Conservation (phyloP, 1,140 invertebrate species). For the Rhynchophorus ferrugineus region DNA sequence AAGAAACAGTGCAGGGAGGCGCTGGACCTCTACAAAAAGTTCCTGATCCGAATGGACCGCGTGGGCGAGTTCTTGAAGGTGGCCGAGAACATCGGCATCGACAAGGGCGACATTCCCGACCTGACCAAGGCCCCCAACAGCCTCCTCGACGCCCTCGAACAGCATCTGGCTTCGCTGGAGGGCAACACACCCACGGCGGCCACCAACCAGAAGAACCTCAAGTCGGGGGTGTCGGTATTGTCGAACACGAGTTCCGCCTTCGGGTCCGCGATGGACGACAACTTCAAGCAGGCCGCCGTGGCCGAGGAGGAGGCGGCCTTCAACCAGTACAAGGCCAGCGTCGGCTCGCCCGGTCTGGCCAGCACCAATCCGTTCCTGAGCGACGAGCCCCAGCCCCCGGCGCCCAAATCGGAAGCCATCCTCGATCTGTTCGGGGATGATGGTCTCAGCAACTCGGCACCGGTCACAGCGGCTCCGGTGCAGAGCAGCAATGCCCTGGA, state of each 20-base stretch:
- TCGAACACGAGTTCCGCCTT: conserved; percentile 82
- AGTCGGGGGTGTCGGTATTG: conserved; percentile 81
- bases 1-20: conserved; percentile 98
- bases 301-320: conserved; percentile 92
- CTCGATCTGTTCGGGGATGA: conserved; percentile 71
- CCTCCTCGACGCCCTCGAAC: conserved; percentile 93
- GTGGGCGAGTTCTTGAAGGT: conserved; percentile 98
- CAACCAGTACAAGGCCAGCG: conserved; percentile 88
- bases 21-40: conserved; percentile 98
- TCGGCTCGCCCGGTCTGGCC: conserved; percentile 62
- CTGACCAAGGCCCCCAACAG: conserved; percentile 98
- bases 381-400: conserved; percentile 37
- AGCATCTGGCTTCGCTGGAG: conserved; percentile 89
- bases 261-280: conserved; percentile 77
- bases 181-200: conserved; percentile 81
- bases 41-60: conserved; percentile 97
- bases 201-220: conserved; percentile 79
- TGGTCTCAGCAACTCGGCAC: conserved; percentile 35
- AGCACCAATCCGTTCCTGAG: conserved; percentile 84
- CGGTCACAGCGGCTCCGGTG: conserved; percentile 25
- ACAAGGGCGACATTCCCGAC: conserved; percentile 98
- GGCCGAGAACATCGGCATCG: conserved; percentile 94
- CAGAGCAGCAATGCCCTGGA: conserved; percentile 67
- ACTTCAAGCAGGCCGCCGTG: conserved; percentile 75
- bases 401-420: conserved; percentile 55